Base-by-base conservation (phyloP, 2,797 vertebrate genomes). In the Pangasius macronema region DNA sequence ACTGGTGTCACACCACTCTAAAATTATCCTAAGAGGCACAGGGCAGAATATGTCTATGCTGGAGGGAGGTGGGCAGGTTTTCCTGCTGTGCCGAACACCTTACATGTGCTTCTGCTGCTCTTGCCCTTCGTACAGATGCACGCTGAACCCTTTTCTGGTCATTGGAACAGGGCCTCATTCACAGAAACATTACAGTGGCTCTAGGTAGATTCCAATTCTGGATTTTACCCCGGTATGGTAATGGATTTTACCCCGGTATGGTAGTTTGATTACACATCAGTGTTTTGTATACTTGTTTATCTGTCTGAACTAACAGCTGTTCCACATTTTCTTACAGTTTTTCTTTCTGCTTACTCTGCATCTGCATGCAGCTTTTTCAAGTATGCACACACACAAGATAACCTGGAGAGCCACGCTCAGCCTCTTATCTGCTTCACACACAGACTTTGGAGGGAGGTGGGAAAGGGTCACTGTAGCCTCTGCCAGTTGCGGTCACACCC, bases 61-160 rank as follows among this genome's bases (percentile, higher is more conserved):
- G 88, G 68, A 73, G 84, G 49, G 82, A 9, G 10, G 81, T 70
- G 85, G 79, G 83, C 59, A 36, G 61, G 84, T 55, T 75, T 88
- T 88, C 77, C 84, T 83, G 46, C 87, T 85, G 70, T 83, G 81
- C 67, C 59, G 22, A 85, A 83, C 87, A 89, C 93, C 93, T 91
- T 91, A 88, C 91, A 91, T 91, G 87, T 90, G 90, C 83, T 80
- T 90, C 76, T 51, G 86, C 89, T 51, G 90, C 84, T 81, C 87
- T 91, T 92, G 91, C 76, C 90, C 83, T 86, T 82, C 33, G 46
- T 73, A 65, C 24, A 81, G 22, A 27, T 79, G 53, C 82, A 53
- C 13, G 85, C 86, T 63, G 57, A 91, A 91, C 87, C 93, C 95
- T 93, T 95, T 93, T 95, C 92, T 94, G 95, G 95, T 91, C 91